Evolutionary conservation across 2,797 vertebrate genomes (phyloP).

Genomic region (Myotis findleyi): DNA sequence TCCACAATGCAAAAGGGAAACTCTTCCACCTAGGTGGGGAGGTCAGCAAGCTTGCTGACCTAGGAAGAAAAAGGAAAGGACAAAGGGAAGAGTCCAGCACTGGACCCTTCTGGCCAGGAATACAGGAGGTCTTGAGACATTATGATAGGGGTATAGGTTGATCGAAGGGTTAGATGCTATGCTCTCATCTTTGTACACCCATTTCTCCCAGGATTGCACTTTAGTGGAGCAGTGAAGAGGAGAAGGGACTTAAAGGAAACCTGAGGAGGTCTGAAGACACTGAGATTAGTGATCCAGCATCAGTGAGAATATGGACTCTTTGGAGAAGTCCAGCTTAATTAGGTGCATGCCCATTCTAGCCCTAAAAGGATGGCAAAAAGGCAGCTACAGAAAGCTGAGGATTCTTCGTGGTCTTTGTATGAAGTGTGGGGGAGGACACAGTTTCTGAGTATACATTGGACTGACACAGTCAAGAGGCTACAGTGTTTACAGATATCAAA

Average conservation of each 20-base stretch:
- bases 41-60: background rate
- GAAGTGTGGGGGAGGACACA: background rate
- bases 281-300: background rate
- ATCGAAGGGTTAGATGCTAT: background rate
- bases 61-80: background rate
- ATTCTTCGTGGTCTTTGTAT: background rate
- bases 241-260: background rate
- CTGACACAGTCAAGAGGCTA: background rate
- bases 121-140: background rate
- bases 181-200: background rate
- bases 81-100: background rate
- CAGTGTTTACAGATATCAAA: background rate
- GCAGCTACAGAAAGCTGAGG: background rate
- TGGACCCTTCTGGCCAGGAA: background rate
- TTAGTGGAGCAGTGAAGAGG: background rate
- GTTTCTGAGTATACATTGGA: background rate
- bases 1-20: background rate
- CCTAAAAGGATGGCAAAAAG: background rate
- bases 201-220: background rate
- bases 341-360: background rate
- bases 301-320: background rate
- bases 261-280: background rate
- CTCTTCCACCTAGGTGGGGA: background rate
- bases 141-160: background rate
- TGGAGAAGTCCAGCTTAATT: background rate